These are phyloP conservation scores for Scaptomyza montana DNA, from an alignment of 1,140 invertebrate species.

Conservation along the genomic window DNA sequence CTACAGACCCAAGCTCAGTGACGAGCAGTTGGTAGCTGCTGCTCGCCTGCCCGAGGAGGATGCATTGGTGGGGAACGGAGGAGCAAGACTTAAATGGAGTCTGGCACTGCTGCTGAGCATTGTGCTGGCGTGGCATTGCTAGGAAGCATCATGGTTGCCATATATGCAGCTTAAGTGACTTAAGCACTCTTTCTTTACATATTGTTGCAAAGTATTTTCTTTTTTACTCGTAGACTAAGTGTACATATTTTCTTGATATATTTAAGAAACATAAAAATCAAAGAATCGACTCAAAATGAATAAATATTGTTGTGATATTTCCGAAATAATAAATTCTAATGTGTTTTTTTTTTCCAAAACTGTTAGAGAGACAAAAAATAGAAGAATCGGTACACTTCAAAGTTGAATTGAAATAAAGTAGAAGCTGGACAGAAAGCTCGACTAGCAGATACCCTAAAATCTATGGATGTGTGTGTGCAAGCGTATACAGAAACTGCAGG, in stretches of 20 bases:
- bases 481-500: too few relatives aligned
- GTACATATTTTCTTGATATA: constrained; percentile 15
- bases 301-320: constrained; percentile 51
- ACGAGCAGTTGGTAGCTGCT: constrained; percentile 56
- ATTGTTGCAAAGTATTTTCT: constrained; percentile 49
- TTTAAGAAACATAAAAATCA: constrained; percentile 11
- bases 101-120: constrained; percentile 3
- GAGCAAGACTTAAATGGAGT: constrained; percentile 14
- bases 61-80: not conserved
- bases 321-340: constrained; percentile 16
- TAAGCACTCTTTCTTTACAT: constrained; percentile 1
- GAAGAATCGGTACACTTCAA: not conserved
- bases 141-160: not conserved
- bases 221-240: constrained; percentile 25
- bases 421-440: not conserved
- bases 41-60: constrained; percentile 60
- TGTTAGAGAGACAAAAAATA: not conserved
- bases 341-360: not conserved
- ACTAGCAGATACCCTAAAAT: not conserved
- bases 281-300: constrained; percentile 29
- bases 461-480: too few relatives aligned
- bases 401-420: not conserved
- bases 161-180: too few relatives aligned
- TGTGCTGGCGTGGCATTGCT: constrained; percentile 15
- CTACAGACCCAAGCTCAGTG: constrained; percentile 79